These are phyloP conservation scores for Mesorhabditis belari DNA, from an alignment of 2,888 invertebrate genomes.

Conservation along the genomic window DNA sequence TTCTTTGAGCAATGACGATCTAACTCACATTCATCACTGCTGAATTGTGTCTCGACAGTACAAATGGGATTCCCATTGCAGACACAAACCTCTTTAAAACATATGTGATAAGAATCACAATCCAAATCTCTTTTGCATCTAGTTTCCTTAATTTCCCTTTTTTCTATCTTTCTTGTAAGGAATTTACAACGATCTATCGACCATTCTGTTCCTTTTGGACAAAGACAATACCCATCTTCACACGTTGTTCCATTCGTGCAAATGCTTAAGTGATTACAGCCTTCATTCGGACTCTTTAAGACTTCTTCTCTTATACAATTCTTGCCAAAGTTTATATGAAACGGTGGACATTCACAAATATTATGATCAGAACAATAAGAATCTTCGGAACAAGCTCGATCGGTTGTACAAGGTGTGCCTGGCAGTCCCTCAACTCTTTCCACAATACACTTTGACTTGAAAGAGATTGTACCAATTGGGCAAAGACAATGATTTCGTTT, in stretches of 20 bases:
- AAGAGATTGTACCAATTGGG: constrained; percentile 7
- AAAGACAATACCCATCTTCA: constrained; percentile 1
- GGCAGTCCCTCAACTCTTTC: constrained; percentile 1
- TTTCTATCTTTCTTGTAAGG: not conserved
- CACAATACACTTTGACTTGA: constrained; percentile 5
- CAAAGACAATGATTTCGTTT: constrained; percentile 29
- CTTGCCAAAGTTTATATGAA: not conserved
- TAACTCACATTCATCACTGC: constrained; percentile 1
- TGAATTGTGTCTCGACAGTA: constrained; percentile 1
- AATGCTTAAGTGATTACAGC: not conserved
- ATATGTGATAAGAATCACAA: constrained; percentile 18
- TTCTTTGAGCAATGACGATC: constrained; percentile 4
- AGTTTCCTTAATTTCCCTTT: not conserved
- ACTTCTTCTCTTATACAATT: not conserved
- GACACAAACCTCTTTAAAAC: constrained; percentile 18
- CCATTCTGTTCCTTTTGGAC: constrained; percentile 6
- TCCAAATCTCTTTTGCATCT: constrained; percentile 16
- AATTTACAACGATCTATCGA: not conserved
- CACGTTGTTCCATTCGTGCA: constrained; percentile 7
- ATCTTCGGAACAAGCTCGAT: constrained; percentile 10
- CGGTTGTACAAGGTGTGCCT: not conserved
- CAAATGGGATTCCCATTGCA: constrained; percentile 18
- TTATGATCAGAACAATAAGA: not conserved
- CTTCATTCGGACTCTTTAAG: not conserved
- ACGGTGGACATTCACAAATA: constrained; percentile 14